Conservation (phyloP, 2,888 invertebrate genomes). For the Philereme vetulata region DNA sequence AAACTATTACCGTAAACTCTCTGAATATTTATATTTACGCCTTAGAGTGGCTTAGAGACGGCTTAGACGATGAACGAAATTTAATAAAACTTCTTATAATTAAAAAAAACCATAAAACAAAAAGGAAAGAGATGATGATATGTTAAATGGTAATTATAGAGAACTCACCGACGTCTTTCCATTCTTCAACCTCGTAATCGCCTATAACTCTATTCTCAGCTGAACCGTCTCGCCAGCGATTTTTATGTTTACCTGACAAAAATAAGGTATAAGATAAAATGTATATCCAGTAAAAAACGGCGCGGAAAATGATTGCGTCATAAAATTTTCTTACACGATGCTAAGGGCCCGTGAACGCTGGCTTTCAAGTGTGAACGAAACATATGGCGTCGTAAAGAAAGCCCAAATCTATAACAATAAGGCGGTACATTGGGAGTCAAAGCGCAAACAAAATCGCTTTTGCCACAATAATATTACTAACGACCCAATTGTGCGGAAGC, state of each 20-base stretch:
- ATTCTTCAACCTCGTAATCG: constrained; percentile 89
- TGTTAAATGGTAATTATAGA: constrained; percentile 9
- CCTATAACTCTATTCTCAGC: constrained; percentile 85
- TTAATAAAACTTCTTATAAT: too few species aligned
- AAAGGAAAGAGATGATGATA: too few species aligned
- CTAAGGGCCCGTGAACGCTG: constrained; percentile 62
- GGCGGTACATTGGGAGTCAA: constrained; percentile 76
- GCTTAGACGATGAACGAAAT: too few species aligned
- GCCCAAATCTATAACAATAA: constrained; percentile 77
- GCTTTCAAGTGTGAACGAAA: constrained; percentile 67
- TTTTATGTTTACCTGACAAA: constrained; percentile 82
- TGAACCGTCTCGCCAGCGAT: constrained; percentile 81
- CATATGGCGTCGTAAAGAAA: constrained; percentile 70
- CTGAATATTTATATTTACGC: too few species aligned
- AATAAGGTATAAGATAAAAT: constrained; percentile 49
- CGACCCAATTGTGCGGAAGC: constrained; percentile 80
- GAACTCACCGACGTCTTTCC: constrained; percentile 87
- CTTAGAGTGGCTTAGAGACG: too few species aligned
- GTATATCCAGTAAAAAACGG: constrained; percentile 48
- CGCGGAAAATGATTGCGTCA: constrained; percentile 58
- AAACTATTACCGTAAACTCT: too few species aligned
- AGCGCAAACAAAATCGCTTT: constrained; percentile 80
- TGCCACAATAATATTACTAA: constrained; percentile 81
- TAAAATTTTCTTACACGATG: constrained; percentile 59
- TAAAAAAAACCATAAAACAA: too few species aligned